phyloP scores from a whole-genome alignment of 2,888 invertebrate species.

The Thymelicus acteon region DNA sequence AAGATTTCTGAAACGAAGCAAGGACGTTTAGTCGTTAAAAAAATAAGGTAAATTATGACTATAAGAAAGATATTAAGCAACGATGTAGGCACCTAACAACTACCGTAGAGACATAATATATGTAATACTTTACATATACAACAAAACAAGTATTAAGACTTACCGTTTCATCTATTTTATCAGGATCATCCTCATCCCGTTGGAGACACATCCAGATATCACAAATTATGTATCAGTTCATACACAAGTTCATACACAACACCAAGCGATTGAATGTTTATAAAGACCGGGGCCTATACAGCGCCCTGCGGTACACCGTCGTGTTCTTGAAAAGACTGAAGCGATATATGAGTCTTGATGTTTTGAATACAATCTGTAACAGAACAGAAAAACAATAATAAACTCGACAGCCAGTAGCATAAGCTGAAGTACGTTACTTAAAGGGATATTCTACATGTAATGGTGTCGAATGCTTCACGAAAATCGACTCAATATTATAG shows the following conservation, averaged over 20 bases:
- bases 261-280: constrained; percentile 44
- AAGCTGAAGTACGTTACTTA: constrained; percentile 53
- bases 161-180: constrained; percentile 74
- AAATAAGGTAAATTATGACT: too few species aligned
- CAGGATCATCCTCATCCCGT: constrained; percentile 72
- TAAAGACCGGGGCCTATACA: constrained; percentile 51
- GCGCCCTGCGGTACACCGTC: constrained; percentile 70
- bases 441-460: constrained; percentile 48
- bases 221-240: constrained; percentile 55
- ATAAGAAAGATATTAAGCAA: too few species aligned
- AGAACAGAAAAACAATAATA: constrained; percentile 82
- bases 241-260: constrained; percentile 55
- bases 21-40: too few species aligned
- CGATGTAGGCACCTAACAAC: too few species aligned
- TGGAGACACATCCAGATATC: constrained; percentile 80
- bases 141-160: constrained; percentile 45
- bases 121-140: too few species aligned
- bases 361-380: constrained; percentile 84
- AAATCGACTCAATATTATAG: constrained; percentile 36
- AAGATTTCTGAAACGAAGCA: too few species aligned
- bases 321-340: constrained; percentile 67
- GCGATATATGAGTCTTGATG: constrained; percentile 62
- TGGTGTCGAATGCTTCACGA: constrained; percentile 51
- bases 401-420: constrained; percentile 60
- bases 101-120: too few species aligned